phyloP scores from a whole-genome alignment of 53 echinoderm and acorn worm species.

The Holothuria leucospilota region DNA sequence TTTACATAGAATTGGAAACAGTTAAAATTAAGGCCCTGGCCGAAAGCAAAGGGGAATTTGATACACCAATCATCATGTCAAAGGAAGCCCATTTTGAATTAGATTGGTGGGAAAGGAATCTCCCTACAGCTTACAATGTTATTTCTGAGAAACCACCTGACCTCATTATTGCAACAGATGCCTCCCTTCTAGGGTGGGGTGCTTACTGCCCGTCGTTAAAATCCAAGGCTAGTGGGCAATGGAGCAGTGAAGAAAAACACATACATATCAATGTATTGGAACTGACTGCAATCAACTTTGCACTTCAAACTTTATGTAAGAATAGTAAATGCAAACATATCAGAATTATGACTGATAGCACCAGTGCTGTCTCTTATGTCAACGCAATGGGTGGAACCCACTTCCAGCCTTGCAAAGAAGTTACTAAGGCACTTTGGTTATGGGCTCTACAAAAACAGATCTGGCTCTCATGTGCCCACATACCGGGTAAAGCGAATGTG shows the following conservation, averaged over 20 bases:
- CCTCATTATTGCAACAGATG: too few relatives aligned
- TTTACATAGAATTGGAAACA: slow-evolving; percentile 30
- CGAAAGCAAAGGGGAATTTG: slow-evolving; percentile 23
- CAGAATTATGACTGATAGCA: slow-evolving; percentile 20
- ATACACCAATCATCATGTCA: background rate
- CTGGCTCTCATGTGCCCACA: slow-evolving; percentile 16
- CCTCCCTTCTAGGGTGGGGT: too few relatives aligned
- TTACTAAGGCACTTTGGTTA: slow-evolving; percentile 16
- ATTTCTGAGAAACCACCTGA: slow-evolving; percentile 13
- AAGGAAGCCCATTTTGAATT: slow-evolving; percentile 2
- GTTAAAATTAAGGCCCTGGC: background rate
- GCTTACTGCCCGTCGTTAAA: slow-evolving; percentile 14
- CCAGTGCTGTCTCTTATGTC: slow-evolving; percentile 20
- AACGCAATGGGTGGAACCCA: slow-evolving; percentile 31
- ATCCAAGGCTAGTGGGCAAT: slow-evolving; percentile 10
- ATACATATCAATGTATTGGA: slow-evolving; percentile 22
- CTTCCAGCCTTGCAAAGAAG: background rate
- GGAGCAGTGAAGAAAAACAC: slow-evolving; percentile 30
- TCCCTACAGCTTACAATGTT: slow-evolving; percentile 1
- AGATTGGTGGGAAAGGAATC: slow-evolving; percentile 19
- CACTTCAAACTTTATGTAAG: background rate
- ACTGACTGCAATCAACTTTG: slow-evolving; percentile 31
- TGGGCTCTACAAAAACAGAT: background rate
- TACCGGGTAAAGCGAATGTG: slow-evolving; percentile 27
- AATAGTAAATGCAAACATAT: slow-evolving; percentile 6